Percentiles rank a stretch among this genome's conserved stretches.
Conservation (phyloP, 1,140 invertebrate species). For the Trachelipus rathkii region DNA sequence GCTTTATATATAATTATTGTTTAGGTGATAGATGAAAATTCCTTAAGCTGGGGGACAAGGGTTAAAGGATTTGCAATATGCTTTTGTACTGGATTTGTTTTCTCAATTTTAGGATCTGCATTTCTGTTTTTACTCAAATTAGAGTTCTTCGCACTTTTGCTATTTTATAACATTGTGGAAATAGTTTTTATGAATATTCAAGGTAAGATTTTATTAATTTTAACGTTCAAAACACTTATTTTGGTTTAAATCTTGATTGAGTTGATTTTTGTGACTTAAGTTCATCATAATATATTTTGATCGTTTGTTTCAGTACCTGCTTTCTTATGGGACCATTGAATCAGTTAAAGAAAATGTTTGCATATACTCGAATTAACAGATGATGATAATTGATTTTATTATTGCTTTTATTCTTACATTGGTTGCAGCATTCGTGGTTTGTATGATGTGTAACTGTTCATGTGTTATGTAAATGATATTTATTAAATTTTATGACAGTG, state of each 20-base stretch:
- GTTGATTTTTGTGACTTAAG: conserved; percentile 27
- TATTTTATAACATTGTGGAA: conserved; percentile 77
- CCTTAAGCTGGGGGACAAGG: conserved; percentile 77
- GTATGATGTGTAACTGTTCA: no score
- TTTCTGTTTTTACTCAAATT: conserved; percentile 67
- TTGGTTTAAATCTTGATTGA: conserved; percentile 29
- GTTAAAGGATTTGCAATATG: conserved; percentile 79
- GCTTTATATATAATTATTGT: no score
- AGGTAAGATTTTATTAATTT: conserved; percentile 57
- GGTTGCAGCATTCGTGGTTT: conserved; percentile 64
- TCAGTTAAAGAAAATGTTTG: conserved; percentile 89
- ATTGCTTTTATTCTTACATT: conserved; percentile 69
- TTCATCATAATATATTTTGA: conserved; percentile 30
- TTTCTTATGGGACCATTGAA: conserved; percentile 87
- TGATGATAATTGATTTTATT: conserved; percentile 76
- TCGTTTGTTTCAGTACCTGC: conserved; percentile 64
- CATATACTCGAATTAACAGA: conserved; percentile 71
- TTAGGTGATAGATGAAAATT: conserved; percentile 67
- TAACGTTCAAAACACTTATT: not conserved
- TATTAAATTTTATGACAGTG: no score
- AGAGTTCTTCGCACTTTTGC: conserved; percentile 66
- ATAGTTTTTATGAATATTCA: conserved; percentile 68
- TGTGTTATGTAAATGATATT: no score
- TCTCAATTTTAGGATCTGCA: conserved; percentile 66
- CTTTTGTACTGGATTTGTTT: conserved; percentile 68